Evolutionary conservation across 2,888 invertebrate genomes (phyloP).

Genomic region (Antitype chi): DNA sequence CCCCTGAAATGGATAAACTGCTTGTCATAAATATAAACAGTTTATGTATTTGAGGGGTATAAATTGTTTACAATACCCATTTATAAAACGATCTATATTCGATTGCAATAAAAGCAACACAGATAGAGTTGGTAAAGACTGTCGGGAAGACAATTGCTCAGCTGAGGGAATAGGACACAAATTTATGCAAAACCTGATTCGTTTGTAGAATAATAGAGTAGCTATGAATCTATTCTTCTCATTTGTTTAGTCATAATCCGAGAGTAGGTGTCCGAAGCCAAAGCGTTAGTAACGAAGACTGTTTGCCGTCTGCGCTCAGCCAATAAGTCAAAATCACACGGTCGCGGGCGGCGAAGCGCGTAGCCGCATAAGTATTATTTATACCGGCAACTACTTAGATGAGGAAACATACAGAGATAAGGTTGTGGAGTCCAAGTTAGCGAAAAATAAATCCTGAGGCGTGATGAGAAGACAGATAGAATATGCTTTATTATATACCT

Average conservation of each 20-base stretch:
- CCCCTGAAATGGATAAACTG: too few relatives aligned
- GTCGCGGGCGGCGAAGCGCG: slow-evolving; percentile 80
- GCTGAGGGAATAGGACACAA: background rate
- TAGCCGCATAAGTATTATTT: slow-evolving; percentile 81
- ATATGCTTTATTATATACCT: background rate
- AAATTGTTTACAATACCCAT: background rate
- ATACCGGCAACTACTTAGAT: slow-evolving; percentile 80
- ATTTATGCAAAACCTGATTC: background rate
- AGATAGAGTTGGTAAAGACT: too few relatives aligned
- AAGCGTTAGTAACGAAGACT: slow-evolving; percentile 25
- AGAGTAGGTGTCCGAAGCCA: background rate
- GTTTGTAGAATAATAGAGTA: background rate
- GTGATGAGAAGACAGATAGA: background rate
- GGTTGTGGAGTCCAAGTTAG: slow-evolving; percentile 1
- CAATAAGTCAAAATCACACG: slow-evolving; percentile 86
- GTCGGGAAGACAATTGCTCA: background rate
- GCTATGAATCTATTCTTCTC: background rate
- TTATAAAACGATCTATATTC: background rate
- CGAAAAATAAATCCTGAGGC: background rate
- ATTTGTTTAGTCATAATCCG: background rate
- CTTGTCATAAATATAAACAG: background rate
- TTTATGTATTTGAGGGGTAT: background rate
- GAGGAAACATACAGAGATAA: slow-evolving; percentile 62
- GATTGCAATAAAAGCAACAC: background rate
- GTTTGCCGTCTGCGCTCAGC: slow-evolving; percentile 62